phyloP scores from a whole-genome alignment of 2,888 invertebrate species.

The Agonopterix arenella region DNA sequence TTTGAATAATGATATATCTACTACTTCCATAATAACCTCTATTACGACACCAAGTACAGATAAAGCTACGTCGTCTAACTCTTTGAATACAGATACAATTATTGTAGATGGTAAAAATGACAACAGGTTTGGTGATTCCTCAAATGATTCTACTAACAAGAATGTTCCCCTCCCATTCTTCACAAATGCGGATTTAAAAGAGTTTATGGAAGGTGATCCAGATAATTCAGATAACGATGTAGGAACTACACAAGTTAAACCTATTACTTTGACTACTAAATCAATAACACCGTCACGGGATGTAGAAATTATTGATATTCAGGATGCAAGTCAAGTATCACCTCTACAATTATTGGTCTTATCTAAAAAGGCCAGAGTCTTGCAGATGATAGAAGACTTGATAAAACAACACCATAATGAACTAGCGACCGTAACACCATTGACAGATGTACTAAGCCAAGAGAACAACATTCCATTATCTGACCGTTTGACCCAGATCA shows the following conservation, averaged over 20 bases:
- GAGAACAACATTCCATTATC: conserved; percentile 46
- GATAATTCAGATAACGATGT: conserved; percentile 14
- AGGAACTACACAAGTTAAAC: conserved; percentile 14
- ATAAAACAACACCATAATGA: conserved; percentile 64
- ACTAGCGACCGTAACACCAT: conserved; percentile 46
- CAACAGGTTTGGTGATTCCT: conserved; percentile 2
- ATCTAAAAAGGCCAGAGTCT: conserved; percentile 66
- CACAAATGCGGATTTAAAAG: conserved; percentile 44
- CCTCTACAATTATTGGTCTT: conserved; percentile 60
- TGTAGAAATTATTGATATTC: conserved; percentile 29
- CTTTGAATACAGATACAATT: conserved; percentile 24
- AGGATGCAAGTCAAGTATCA: conserved; percentile 48
- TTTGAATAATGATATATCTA: conserved; percentile 10
- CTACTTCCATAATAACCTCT: conserved; percentile 11
- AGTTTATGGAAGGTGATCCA: conserved; percentile 30
- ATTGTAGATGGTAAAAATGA: conserved; percentile 20
- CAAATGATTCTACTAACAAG: conserved; percentile 35
- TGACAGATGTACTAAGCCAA: conserved; percentile 43
- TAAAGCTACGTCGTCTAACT: conserved; percentile 32
- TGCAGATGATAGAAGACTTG: conserved; percentile 70
- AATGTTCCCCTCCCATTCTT: conserved; percentile 46
- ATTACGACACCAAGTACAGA: conserved; percentile 14
- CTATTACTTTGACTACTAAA: conserved; percentile 21
- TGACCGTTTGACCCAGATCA: conserved; percentile 53
- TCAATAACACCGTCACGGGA: conserved; percentile 22